Base-by-base conservation (phyloP, 1,140 invertebrate genomes). In the Saccostrea echinata region DNA sequence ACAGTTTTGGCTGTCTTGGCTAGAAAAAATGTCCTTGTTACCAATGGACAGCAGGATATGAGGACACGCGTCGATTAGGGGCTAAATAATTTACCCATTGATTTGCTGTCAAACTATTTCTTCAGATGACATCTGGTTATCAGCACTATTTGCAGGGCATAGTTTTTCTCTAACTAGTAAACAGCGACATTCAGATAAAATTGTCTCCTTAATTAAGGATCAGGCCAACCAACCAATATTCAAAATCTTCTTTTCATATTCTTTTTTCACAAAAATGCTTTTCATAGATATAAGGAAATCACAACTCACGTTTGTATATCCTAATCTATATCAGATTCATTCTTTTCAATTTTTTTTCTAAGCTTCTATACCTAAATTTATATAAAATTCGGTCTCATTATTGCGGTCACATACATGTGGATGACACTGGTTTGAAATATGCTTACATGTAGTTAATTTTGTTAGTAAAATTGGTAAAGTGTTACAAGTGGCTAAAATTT, bases 81-180 rank as follows among this genome's bases (percentile, higher is more conserved):
- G 18, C 55, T 61, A 61, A 61, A n/a, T 61, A 61, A 61, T 43
- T 43, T n/a, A 21, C n/a, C 55, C n/a, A 61, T 21, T n/a, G 55
- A 61, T 61, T 61, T 21, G 55, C 55, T 61, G 55, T 61, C 55
- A 21, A 21, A 61, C 55, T 21, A n/a, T 61, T 61, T 61, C 55
- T 61, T 61, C 55, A 21, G 11, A 61, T 76, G 27, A 76, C 68
- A 76, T 76, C 27, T 76, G 68, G 24, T 76, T 76, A 76, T 76
- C 68, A 33, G 30, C 68, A 76, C 24, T 76, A 76, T 76, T 76
- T 76, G 68, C 68, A 33, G 68, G 68, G 27, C 68, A 16, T 76
- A 27, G 68, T 76, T 30, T 76, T 76, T 76, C 68, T 76, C 24
- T 18, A 76, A 76, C 24, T 12, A 76, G 16, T 76, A 33, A 33